phyloP scores from a whole-genome alignment of 2,797 vertebrate genomes.

The Sardinella longiceps region DNA sequence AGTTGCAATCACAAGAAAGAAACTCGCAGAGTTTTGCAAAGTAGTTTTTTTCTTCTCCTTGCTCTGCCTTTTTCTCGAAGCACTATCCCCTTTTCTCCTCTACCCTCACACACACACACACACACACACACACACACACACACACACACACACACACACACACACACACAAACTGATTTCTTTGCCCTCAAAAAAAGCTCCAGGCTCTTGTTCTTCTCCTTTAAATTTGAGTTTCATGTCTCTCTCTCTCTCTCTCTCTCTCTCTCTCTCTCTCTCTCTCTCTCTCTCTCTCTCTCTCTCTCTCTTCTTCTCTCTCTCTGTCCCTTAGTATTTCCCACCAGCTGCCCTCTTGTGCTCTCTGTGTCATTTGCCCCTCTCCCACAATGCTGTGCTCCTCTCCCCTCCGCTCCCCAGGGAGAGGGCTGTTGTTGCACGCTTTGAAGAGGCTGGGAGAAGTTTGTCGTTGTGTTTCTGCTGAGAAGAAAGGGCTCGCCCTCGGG shows the following conservation, averaged over 20 bases:
- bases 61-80: constrained; percentile 37
- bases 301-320: constrained; percentile 43
- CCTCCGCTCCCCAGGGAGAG: constrained; percentile 71
- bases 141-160: neutral
- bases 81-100: neutral
- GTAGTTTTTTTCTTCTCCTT: neutral
- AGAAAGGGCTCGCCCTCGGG: constrained; percentile 73
- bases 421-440: constrained; percentile 77
- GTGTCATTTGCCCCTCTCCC: constrained; percentile 70
- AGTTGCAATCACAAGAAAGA: constrained; percentile 16
- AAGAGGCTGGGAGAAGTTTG: constrained; percentile 75
- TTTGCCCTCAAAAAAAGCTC: constrained; percentile 64
- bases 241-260: constrained; percentile 60
- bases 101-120: no score
- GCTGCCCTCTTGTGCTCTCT: constrained; percentile 67
- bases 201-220: constrained; percentile 59
- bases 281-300: neutral
- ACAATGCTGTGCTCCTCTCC: constrained; percentile 63
- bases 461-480: constrained; percentile 71
- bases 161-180: constrained; percentile 46
- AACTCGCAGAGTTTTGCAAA: neutral
- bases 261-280: constrained; percentile 38
- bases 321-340: constrained; percentile 60
- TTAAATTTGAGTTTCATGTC: constrained; percentile 61
- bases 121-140: constrained; percentile 31